Base-by-base conservation (phyloP, 2,888 invertebrate genomes). In the Anorthoa munda region DNA sequence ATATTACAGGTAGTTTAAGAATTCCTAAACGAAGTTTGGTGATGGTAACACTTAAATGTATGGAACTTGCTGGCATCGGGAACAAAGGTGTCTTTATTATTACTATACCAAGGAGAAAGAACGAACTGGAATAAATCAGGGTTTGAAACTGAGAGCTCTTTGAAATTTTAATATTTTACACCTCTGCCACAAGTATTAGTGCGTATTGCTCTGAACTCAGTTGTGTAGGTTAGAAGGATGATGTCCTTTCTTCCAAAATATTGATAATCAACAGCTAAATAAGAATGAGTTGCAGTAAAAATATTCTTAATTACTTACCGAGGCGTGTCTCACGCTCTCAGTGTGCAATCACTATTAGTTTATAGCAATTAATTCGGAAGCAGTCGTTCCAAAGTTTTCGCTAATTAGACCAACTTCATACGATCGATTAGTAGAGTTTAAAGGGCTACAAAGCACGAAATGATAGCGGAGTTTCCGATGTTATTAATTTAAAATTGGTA, bases 351-450 rank as follows among this genome's bases (percentile, higher is more conserved):
- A 55, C 63, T 55, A 26, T 68, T 31, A 69, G 58, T 74, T 71
- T 67, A 66, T 18, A 68, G 60, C 71, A 74, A 79, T 79, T 74
- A 79, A 77, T 74, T 75, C 56, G 55, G 64, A 66, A 77, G 72
- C 73, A 81, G 66, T 67, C 69, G 64, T 71, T 81, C 63, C 67
- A 72, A 87, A 88, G 79, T 88, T 85, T 79, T 77, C 82, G 73
- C 82, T 83, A 86, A 87, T 87, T 86, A 83, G 71, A 70, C 71
- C 70, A 80, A 83, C 82, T 84, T 81, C 74, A 81, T 70, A 72
- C 80, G 76, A 86, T 87, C 83, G 84, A 88, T 88, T 84, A 80
- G 81, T 73, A 60, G 59, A 83, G 61, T 85, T 77, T 77, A 64
- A 70, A 58, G 53, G 21, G 53, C 26, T 21, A 18, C 46, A 81